Evolutionary conservation across 92 coral and sea anemone species (phyloP).

Genomic region (Plumapathes pennacea): DNA sequence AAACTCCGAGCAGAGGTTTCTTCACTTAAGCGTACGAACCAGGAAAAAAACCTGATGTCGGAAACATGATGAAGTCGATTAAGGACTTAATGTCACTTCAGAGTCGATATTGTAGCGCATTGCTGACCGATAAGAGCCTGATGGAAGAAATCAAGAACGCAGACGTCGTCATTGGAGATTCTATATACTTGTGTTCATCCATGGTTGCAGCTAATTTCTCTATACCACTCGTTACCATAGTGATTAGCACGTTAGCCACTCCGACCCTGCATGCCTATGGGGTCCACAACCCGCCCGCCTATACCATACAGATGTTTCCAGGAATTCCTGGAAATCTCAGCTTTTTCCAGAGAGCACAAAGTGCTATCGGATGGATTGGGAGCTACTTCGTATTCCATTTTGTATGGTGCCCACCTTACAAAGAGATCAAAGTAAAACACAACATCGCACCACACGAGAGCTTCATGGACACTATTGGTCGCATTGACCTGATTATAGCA

Average conservation of each 20-base stretch:
- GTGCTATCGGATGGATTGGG: constrained; percentile 1
- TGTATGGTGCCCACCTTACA: neutral
- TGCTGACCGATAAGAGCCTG: constrained; percentile 8
- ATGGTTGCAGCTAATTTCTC: constrained; percentile 36
- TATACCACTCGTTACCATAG: constrained; percentile 22
- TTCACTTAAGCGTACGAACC: too few relatives aligned
- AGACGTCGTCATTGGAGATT: constrained; percentile 40
- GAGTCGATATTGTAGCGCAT: constrained; percentile 28
- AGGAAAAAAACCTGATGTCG: too few relatives aligned
- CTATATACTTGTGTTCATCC: constrained; percentile 21
- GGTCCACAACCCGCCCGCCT: constrained; percentile 12
- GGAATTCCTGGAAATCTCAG: neutral
- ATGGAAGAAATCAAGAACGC: constrained; percentile 19
- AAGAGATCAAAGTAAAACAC: constrained; percentile 10
- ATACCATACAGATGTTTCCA: constrained; percentile 9
- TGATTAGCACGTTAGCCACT: neutral
- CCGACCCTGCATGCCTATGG: constrained; percentile 4
- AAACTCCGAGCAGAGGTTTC: too few relatives aligned
- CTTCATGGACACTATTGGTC: constrained; percentile 23
- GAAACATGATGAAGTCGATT: too few relatives aligned
- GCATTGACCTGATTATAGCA: constrained; percentile 25
- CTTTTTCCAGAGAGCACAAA: constrained; percentile 13
- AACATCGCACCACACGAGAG: constrained; percentile 39
- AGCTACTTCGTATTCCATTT: neutral
- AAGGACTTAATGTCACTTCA: too few relatives aligned